Base-by-base conservation (phyloP, 2,113 vertebrate genomes). In the Leucosticte australis region DNA sequence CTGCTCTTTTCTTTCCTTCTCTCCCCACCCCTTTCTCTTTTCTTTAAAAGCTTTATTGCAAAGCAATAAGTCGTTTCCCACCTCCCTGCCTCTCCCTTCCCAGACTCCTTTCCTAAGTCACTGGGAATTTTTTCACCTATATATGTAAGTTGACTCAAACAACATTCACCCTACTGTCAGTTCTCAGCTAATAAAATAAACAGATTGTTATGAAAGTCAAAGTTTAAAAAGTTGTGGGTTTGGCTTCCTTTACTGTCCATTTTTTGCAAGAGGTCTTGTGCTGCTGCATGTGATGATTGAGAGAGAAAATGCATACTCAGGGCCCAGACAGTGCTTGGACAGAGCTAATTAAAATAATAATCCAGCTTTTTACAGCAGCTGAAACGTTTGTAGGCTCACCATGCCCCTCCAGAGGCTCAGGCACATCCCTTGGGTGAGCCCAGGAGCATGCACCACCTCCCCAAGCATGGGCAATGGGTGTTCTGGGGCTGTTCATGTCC, bases 11-110 rank as follows among this genome's bases (percentile, higher is more conserved):
- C 93, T 92, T 78, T 24, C 88, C 60, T 80, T 39, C 24, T 80
- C 52, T 71, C 74, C 22, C 64, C 60, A 73, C 56, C 63, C 70
- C 83, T 67, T 83, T 88, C 85, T 94, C 76, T 93, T 83, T 73
- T 87, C 87, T 93, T 90, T 86, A 86, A 93, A 87, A 93, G 94
- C 79, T 95, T 96, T 96, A 94, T 59, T 93, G 90, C 75, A 2
- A 94, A 95, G 94, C 92, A 76, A 13, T 87, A 96, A 93, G 93
- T 90, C 22, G 49, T 92, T 96, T 94, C 85, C 93, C 90, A 92
- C 83, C 83, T 93, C 90, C 0, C 15, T 56, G 78, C 56, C 71
- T 90, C n/a, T 89, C 56, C 16, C 33, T 63, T 70, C 83, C 47
- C 71, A 81, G 64, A 81, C 16, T 23, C 13, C 26, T 81, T 71